Evolutionary conservation across 2,888 invertebrate species (phyloP).

Genomic region (Sphaerophoria taeniata): DNA sequence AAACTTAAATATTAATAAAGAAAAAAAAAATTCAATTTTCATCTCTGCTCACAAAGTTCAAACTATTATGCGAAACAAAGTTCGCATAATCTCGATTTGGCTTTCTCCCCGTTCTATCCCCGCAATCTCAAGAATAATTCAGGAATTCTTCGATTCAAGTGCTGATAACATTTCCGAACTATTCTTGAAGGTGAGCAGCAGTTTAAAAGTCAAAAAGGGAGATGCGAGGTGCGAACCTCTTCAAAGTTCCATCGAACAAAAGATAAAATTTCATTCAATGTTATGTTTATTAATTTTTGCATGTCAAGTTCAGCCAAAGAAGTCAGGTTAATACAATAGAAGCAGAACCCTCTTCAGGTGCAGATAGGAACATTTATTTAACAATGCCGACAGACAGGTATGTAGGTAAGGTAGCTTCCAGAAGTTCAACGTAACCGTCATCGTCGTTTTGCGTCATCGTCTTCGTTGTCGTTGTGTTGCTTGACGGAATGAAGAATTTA

Average conservation of each 20-base stretch:
- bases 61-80: no score
- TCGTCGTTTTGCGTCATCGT: background rate
- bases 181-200: no score
- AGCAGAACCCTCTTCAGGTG: conserved; percentile 33
- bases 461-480: background rate
- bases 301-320: conserved; percentile 66
- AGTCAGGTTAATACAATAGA: conserved; percentile 36
- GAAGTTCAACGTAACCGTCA: conserved; percentile 15
- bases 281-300: conserved; percentile 54
- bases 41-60: no score
- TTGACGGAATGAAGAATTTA: conserved; percentile 3
- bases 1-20: no score
- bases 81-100: no score
- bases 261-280: conserved; percentile 44
- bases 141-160: conserved; percentile 22
- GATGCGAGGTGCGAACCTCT: no score
- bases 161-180: conserved; percentile 37
- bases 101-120: no score
- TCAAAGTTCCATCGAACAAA: background rate
- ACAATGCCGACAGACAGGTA: background rate
- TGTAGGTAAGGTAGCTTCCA: background rate
- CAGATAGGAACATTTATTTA: conserved; percentile 26
- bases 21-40: no score
- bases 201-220: background rate
- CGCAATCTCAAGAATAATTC: no score